Evolutionary conservation across 2,113 vertebrate species (phyloP), one percentile per base, ranked within the genome.

Genomic region (Podarcis cretensis): DNA sequence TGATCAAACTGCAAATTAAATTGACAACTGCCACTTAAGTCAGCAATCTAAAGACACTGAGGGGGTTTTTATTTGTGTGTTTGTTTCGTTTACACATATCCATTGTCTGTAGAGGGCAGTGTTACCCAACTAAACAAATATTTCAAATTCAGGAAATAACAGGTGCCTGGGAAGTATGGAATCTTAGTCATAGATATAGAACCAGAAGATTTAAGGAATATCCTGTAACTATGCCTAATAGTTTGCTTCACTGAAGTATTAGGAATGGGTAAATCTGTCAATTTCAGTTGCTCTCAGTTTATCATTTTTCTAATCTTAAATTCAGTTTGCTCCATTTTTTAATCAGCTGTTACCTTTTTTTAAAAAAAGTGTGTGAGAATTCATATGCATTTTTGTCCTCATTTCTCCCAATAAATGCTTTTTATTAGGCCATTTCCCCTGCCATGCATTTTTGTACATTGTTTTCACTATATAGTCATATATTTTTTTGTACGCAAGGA

Each of bases 41-140:
- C 9, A 2, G 48, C 74, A 69, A 43, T 25, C 32, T 48, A 69
- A 83, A 77, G 4, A 71, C 13, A 12, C 63, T 40, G 23, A 57
- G 73, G 1, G 84, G 35, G 1, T 35, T 35, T 35, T 35, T 35
- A 35, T 79, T 2, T 89, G 87, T 91, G 10, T 48, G 48, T 48
- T 48, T 48, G 48, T 48, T 48, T 48, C 2, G 48, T 48, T 63
- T 69, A 66, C 83, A 54, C 79, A 40, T 79, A 89, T 69, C 3
- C 30, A 35, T 86, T 83, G 82, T 91, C 97, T 96, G 87, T 95
- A 97, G 97, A 96, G 96, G 97, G 97, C 97, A 96, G 95, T 94
- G 86, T 96, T 84, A 89, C 78, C 91, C 94, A 97, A 83, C 57
- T 89, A 94, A 96, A 95, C 77, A 54, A 75, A 71, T 78, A 88